Conservation (phyloP, 2,797 vertebrate genomes). For the Hydrocynus forskahlii region DNA sequence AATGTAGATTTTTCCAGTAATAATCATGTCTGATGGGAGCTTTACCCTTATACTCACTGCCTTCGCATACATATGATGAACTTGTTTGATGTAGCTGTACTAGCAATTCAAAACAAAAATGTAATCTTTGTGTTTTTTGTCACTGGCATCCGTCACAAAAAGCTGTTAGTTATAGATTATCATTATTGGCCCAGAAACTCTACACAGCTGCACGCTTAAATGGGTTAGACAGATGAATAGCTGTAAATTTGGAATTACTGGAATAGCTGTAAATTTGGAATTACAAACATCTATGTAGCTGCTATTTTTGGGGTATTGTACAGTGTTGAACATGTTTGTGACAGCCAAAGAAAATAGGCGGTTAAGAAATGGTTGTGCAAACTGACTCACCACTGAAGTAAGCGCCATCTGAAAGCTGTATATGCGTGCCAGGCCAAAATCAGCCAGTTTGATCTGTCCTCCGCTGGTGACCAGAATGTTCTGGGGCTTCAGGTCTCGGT, state of each 20-base stretch:
- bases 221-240: not conserved
- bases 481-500: slow-evolving; percentile 97
- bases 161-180: not conserved
- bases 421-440: slow-evolving; percentile 97
- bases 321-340: not conserved
- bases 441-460: slow-evolving; percentile 96
- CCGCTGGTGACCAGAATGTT: slow-evolving; percentile 97
- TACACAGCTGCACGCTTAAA: not conserved
- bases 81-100: no score
- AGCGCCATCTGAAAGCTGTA: slow-evolving; percentile 99
- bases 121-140: no score
- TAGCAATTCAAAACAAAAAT: no score
- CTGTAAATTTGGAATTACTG: not conserved
- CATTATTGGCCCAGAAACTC: not conserved
- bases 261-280: not conserved
- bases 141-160: not conserved
- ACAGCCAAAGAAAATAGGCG: not conserved
- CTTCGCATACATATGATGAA: not conserved
- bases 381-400: slow-evolving; percentile 94
- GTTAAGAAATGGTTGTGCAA: slow-evolving; percentile 15
- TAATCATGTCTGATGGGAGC: no score
- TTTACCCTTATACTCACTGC: no score
- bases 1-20: no score
- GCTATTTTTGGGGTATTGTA: slow-evolving; percentile 1
- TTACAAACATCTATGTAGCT: not conserved